Conservation (phyloP, 2,113 vertebrate genomes). For the Sminthopsis crassicaudata region DNA sequence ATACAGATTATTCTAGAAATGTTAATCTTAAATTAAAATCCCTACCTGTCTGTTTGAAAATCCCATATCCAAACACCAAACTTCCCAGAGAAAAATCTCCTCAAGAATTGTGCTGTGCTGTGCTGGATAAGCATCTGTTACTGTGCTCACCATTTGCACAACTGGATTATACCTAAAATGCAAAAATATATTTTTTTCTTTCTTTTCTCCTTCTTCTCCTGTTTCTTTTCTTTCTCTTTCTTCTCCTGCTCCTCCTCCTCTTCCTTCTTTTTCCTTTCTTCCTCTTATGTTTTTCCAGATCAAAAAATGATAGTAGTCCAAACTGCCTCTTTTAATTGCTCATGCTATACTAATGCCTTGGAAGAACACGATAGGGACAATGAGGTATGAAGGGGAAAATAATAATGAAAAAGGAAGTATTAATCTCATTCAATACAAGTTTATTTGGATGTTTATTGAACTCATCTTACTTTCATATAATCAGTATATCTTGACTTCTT, state of each 20-base stretch:
- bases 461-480: constrained; percentile 23
- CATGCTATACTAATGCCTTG: constrained; percentile 49
- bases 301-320: constrained; percentile 37
- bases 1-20: background rate
- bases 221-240: too few species aligned
- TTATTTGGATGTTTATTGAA: background rate
- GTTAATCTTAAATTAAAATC: constrained; percentile 40
- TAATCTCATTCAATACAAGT: background rate
- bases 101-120: background rate
- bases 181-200: constrained; percentile 27
- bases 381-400: background rate
- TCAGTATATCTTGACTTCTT: constrained; percentile 17
- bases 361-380: background rate
- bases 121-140: background rate
- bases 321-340: constrained; percentile 56
- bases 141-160: background rate
- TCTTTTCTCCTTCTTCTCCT: background rate
- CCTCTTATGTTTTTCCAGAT: constrained; percentile 8
- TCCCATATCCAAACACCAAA: constrained; percentile 16
- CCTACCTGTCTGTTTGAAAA: constrained; percentile 31
- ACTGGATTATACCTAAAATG: background rate
- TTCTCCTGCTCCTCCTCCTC: too few species aligned
- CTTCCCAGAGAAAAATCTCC: constrained; percentile 29
- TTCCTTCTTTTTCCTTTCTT: background rate
- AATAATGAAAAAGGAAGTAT: background rate